A percentile compares a stretch with the other conserved stretches of the same genome.
phyloP scores from a whole-genome alignment of 2,888 invertebrate species.

The Maniola hyperantus region DNA sequence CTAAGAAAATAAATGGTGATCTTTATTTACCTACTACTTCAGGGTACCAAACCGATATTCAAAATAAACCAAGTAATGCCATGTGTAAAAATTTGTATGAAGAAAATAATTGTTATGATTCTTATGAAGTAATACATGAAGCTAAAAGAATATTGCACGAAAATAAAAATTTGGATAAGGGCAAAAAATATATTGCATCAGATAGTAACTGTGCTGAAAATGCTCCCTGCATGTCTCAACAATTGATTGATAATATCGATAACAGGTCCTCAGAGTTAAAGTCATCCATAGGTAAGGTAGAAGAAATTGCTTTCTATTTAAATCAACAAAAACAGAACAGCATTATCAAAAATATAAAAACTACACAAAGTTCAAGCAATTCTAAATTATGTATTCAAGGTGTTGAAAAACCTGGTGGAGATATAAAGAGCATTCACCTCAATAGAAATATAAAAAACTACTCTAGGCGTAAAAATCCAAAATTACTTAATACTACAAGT shows the following conservation, averaged over 20 bases:
- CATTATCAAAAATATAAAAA: conserved; percentile 30
- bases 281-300: conserved; percentile 3
- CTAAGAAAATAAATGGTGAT: not conserved
- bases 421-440: conserved; percentile 22
- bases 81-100: not conserved
- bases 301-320: conserved; percentile 11
- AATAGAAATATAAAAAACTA: conserved; percentile 52
- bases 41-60: not conserved
- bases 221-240: not conserved
- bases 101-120: not conserved
- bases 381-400: conserved; percentile 64
- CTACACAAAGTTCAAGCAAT: conserved; percentile 41
- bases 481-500: conserved; percentile 7
- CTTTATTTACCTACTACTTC: not conserved
- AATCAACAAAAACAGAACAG: conserved; percentile 19
- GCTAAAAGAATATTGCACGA: not conserved
- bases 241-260: not conserved
- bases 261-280: conserved; percentile 2
- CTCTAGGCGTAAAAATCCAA: conserved; percentile 43
- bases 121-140: not conserved
- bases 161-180: not conserved
- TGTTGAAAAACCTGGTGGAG: conserved; percentile 70
- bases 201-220: not conserved
- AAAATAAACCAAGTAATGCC: not conserved
- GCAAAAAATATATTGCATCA: not conserved